A percentile compares a stretch with the other conserved stretches of the same genome.
Conservation (phyloP, 2,888 invertebrate genomes). For the Deroplatys truncata region DNA sequence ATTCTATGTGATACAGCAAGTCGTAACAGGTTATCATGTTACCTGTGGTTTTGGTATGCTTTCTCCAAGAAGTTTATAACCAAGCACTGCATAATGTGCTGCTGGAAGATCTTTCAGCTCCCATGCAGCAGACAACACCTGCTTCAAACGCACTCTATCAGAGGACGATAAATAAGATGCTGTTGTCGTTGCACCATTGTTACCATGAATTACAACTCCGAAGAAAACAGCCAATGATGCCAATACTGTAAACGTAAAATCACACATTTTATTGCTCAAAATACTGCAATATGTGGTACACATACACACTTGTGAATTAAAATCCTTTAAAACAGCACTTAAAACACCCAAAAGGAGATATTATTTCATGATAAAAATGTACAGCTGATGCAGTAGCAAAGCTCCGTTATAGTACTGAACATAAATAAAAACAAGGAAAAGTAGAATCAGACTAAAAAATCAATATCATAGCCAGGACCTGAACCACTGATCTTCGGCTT, state of each 20-base stretch:
- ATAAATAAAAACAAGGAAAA: too few species aligned
- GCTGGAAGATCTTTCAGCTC: constrained; percentile 55
- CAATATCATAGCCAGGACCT: too few species aligned
- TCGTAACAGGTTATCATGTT: constrained; percentile 34
- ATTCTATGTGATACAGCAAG: too few species aligned
- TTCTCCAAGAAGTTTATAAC: constrained; percentile 63
- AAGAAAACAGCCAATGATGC: neutral
- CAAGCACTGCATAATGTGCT: constrained; percentile 70
- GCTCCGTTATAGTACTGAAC: too few species aligned
- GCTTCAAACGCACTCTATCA: constrained; percentile 40
- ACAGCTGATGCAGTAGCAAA: too few species aligned
- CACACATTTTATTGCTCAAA: neutral
- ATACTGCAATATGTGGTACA: neutral
- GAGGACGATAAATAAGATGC: constrained; percentile 39
- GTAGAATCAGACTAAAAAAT: too few species aligned
- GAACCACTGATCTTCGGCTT: too few species aligned
- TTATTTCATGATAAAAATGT: too few species aligned
- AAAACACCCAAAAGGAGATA: too few species aligned
- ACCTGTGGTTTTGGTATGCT: constrained; percentile 57
- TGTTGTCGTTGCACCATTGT: constrained; percentile 39
- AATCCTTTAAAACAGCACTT: too few species aligned
- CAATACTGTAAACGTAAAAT: neutral
- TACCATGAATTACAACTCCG: neutral
- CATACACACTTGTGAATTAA: too few species aligned
- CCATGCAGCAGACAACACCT: constrained; percentile 40